Base-by-base conservation (phyloP, 2,797 vertebrate genomes). In the Tragopan temminckii region DNA sequence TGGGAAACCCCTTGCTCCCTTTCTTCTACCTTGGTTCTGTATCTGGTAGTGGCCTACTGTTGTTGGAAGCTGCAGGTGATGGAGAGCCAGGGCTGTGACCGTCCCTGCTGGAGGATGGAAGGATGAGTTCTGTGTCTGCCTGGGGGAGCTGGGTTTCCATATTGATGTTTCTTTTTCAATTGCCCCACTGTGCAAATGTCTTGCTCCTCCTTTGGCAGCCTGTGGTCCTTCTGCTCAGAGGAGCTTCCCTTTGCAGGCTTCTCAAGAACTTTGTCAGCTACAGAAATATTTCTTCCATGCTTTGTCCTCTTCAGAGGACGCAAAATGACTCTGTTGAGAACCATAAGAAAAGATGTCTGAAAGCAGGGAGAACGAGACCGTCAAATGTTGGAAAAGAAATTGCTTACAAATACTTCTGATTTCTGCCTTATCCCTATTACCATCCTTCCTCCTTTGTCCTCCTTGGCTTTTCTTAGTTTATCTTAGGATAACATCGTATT, bases 371-470 rank as follows among this genome's bases (percentile, higher is more conserved):
- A 88, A 92, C 66, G 79, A 89, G 61, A 25, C 68, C 88, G 67
- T 89, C 74, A 88, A 78, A 69, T 33, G 33, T 38, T 86, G 70
- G 72, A 45, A 76, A 80, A 70, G 62, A 92, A 93, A 85, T 82
- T 62, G 36, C 46, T 88, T 89, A 61, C 77, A 89, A 88, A 66
- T 95, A 58, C 89, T 91, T 85, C 66, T 53, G 71, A 53, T 76
- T 92, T 77, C 42, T 85, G 92, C 88, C 91, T 81, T 63, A 69
- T 92, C 59, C 59, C 8, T 80, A 80, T 86, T 89, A 40, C 74
- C 29, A 36, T 95, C 70, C 43, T 36, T 90, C 76, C 55, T 94
- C 50, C 70, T 94, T 91, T 92, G 87, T 89, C 82, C 85, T 94
- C 35, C 45, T 88, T 80, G 67, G 64, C 69, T 92, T 82, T 92